These are phyloP conservation scores for Temnothorax ravouxi DNA, from an alignment of 2,888 invertebrate genomes.

Conservation along the genomic window DNA sequence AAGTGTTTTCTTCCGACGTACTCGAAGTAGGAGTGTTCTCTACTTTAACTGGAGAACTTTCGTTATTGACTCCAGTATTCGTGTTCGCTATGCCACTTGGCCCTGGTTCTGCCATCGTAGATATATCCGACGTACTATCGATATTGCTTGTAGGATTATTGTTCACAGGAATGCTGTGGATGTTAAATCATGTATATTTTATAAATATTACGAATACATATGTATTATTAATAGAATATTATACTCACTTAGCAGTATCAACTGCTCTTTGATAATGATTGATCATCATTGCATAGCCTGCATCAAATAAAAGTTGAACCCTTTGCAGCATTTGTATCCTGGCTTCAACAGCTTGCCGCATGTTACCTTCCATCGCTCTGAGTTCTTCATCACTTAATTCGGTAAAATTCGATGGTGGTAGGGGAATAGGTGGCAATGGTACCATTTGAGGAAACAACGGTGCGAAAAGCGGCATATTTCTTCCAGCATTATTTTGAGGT, in stretches of 20 bases:
- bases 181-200: background rate
- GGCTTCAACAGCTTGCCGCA: conserved; percentile 95
- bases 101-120: conserved; percentile 59
- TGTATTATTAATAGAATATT: conserved; percentile 14
- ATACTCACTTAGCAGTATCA: conserved; percentile 85
- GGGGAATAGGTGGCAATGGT: conserved; percentile 91
- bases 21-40: conserved; percentile 49
- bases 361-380: conserved; percentile 94
- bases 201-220: conserved; percentile 1
- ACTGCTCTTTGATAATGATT: conserved; percentile 94
- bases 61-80: conserved; percentile 28
- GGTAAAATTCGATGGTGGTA: conserved; percentile 92
- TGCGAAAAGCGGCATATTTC: conserved; percentile 85
- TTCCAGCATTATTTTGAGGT: conserved; percentile 67
- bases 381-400: conserved; percentile 94
- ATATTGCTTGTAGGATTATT: conserved; percentile 55
- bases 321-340: conserved; percentile 94
- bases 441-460: conserved; percentile 88
- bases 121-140: conserved; percentile 57
- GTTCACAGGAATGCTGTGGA: conserved; percentile 80
- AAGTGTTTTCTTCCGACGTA: conserved; percentile 67
- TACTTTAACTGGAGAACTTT: conserved; percentile 34
- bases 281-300: conserved; percentile 96
- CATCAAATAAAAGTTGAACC: conserved; percentile 96
- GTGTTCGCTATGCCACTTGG: conserved; percentile 52